Evolutionary conservation across 2,113 vertebrate genomes (phyloP), one percentile per base, ranked within the genome.

Genomic region (Tachysurus fulvidraco): DNA sequence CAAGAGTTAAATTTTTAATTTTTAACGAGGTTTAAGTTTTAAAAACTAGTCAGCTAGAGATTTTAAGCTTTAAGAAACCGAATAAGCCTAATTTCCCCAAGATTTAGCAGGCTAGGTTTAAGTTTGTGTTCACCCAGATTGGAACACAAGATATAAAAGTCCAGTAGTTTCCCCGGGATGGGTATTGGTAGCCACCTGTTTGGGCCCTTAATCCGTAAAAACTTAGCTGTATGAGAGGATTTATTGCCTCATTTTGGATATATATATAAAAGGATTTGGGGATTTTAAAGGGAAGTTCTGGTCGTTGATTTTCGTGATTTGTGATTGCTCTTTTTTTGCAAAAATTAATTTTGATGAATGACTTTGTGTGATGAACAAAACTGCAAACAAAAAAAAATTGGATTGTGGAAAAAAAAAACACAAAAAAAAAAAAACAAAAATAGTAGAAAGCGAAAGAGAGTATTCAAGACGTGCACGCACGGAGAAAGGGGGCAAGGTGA

Each of bases 241-340:
- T 81, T n/a, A 60, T 81, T 81, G 55, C 30, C 30, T 81, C 30
- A 60, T 2, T 13, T 13, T 44, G 78, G 30, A 60, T 59, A 60
- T n/a, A n/a, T n/a, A n/a, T n/a, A n/a, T n/a, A n/a, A 60, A 81
- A 41, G 78, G 55, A 80, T 80, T 80, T 59, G n/a, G 3, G 54
- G 54, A 59, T 80, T 81, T 23, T 11, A 23, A 25, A 41, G 78
- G 55, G n/a, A n/a, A 60, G 59, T 81, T 81, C 78, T 44, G 55
- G 28, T 41, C 41, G 12, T 44, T 60, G 78, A 81, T 81, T n/a
- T n/a, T n/a, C n/a, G n/a, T n/a, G n/a, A n/a, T n/a, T n/a, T n/a
- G n/a, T n/a, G n/a, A n/a, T n/a, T n/a, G n/a, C n/a, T n/a, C n/a
- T n/a, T n/a, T n/a, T n/a, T n/a, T n/a, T 60, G 55, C 78, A 81